Conservation (phyloP, 2,888 invertebrate genomes). For the Slavum lentiscoides region DNA sequence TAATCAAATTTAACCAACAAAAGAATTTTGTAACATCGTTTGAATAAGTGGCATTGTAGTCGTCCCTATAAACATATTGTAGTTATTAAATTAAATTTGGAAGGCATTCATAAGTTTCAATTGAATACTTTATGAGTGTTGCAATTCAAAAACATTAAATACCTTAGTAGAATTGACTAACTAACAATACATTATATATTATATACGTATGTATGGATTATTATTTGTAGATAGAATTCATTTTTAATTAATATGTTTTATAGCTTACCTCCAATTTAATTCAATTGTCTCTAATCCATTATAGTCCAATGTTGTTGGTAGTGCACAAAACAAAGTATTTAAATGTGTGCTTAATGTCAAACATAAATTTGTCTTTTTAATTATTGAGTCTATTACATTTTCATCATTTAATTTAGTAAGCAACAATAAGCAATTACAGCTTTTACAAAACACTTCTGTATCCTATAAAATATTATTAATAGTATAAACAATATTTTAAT, state of each 20-base stretch:
- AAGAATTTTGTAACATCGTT: conserved; percentile 48
- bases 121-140: neutral
- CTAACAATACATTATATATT: neutral
- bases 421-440: conserved; percentile 28
- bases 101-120: neutral
- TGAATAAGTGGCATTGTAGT: conserved; percentile 45
- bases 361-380: conserved; percentile 36
- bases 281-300: conserved; percentile 40
- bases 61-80: conserved; percentile 12
- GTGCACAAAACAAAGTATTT: conserved; percentile 12
- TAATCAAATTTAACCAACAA: conserved; percentile 42
- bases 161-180: neutral
- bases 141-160: neutral
- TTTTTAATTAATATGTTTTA: neutral
- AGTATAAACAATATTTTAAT: neutral
- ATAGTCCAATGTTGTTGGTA: conserved; percentile 35
- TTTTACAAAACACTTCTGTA: conserved; percentile 31
- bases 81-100: neutral
- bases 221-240: neutral
- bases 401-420: conserved; percentile 41
- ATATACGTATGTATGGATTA: neutral
- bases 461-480: conserved; percentile 21
- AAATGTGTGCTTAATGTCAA: conserved; percentile 32
- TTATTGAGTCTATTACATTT: conserved; percentile 28
- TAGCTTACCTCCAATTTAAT: conserved; percentile 37